Evolutionary conservation across 2,888 invertebrate species (phyloP).

Genomic region (Sipha maydis): DNA sequence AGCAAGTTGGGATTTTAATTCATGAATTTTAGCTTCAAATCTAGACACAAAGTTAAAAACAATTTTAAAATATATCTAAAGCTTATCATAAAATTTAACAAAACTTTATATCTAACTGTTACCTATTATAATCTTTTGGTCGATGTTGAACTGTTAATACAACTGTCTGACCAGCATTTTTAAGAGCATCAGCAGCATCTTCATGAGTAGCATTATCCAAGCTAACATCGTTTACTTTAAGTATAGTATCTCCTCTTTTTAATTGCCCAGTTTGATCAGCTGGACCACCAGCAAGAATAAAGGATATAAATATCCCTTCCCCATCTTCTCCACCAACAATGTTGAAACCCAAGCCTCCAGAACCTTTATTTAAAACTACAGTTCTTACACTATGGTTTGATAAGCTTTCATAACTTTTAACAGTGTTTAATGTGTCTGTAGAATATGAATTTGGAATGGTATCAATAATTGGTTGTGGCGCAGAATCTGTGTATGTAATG

Average conservation of each 20-base stretch:
- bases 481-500: conserved; percentile 45
- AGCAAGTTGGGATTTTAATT: conserved; percentile 91
- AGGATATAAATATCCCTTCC: conserved; percentile 97
- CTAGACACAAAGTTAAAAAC: conserved; percentile 67
- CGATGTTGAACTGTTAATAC: conserved; percentile 93
- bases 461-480: conserved; percentile 3
- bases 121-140: conserved; percentile 95
- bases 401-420: conserved; percentile 62
- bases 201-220: conserved; percentile 95
- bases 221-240: conserved; percentile 92
- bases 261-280: conserved; percentile 93
- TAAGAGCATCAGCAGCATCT: conserved; percentile 94
- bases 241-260: conserved; percentile 89
- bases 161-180: conserved; percentile 93
- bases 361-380: conserved; percentile 88
- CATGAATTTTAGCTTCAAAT: conserved; percentile 98
- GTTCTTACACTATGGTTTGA: conserved; percentile 81
- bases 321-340: conserved; percentile 99
- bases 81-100: not conserved
- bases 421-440: conserved; percentile 56
- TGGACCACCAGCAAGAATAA: conserved; percentile 96
- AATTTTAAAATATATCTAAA: not conserved
- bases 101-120: not conserved
- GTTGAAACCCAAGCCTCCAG: conserved; percentile 95
- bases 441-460: conserved; percentile 58